Evolutionary conservation across 2,888 invertebrate genomes (phyloP), one percentile per base, ranked within the genome.

Genomic region (Elegia similella): DNA sequence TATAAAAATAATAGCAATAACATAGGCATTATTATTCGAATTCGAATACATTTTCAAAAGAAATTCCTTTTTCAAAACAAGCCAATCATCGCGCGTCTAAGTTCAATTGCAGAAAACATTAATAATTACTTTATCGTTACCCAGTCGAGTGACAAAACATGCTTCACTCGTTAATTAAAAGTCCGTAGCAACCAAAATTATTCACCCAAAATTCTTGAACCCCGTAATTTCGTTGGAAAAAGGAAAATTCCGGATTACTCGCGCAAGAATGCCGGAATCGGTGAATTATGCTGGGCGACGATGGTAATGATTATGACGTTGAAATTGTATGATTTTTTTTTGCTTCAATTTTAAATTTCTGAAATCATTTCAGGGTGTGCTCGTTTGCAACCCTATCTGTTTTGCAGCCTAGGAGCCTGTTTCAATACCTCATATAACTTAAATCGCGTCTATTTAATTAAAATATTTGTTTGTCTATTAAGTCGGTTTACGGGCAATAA

Each of bases 181-280:
- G 47, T 32, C 13, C 13, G 47, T 30, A 12, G 30, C 47, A 47
- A 48, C 47, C 47, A 30, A 30, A 48, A 48, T 48, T 48, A 48
- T 48, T 48, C 15, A 13, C 13, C 30, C 8, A 38, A 52, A 52
- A 52, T 52, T 34, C 38, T 12, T 17, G 38, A 38, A 52, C 16
- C 34, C 34, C 0, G 15, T 2, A 12, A 52, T 38, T 52, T 34
- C 10, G 17, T 7, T 16, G 52, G 46, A 38, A 52, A 52, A 52
- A 52, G 52, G 38, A 52, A 52, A 52, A 52, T 52, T 52, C 38
- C 52, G 17, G 52, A 52, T 52, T 52, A 52, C 52, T 38, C 17
- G 16, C 52, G n/a, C 38, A 52, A 52, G 52, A 52, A 52, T 52
- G 8, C 38, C 52, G 34, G 34, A 34, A 52, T 52, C 38, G 52